Percentiles rank a stretch among this genome's conserved stretches.
phyloP scores from a whole-genome alignment of 2,113 vertebrate species.

The Nothoprocta perdicaria region DNA sequence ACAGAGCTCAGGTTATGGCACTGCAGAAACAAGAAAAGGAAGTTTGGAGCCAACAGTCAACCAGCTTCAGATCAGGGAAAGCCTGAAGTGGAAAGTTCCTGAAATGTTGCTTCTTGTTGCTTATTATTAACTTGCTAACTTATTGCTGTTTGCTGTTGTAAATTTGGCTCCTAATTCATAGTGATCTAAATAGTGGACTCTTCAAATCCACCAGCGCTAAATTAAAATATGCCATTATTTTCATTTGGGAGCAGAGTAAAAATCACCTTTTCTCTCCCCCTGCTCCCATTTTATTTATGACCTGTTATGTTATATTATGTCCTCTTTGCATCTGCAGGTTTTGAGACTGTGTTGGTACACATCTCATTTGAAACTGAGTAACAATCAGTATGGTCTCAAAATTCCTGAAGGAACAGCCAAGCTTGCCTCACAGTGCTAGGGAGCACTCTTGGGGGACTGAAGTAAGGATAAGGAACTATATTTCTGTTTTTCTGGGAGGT shows the following conservation, averaged over 20 bases:
- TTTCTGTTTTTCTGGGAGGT: neutral
- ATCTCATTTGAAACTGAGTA: neutral
- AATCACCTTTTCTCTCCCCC: neutral
- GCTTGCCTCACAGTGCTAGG: fast-evolving
- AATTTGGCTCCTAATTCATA: neutral
- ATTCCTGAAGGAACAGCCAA: neutral
- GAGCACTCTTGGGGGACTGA: neutral
- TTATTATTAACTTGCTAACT: no score
- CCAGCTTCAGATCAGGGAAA: neutral
- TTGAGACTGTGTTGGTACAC: neutral
- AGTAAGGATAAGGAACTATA: neutral
- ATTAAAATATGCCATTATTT: neutral
- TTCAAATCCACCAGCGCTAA: neutral
- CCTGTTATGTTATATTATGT: neutral
- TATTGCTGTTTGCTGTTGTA: no score
- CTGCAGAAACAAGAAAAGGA: neutral
- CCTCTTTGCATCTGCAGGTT: neutral
- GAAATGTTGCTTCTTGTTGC: neutral
- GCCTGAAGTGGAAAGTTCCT: neutral
- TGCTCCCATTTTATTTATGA: neutral
- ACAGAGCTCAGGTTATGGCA: neutral
- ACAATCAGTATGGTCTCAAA: neutral
- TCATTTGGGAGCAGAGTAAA: neutral
- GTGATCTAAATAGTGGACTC: neutral
- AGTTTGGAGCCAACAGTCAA: neutral